These are phyloP conservation scores for Timema cristinae DNA, from an alignment of 2,888 invertebrate genomes.

Conservation along the genomic window DNA sequence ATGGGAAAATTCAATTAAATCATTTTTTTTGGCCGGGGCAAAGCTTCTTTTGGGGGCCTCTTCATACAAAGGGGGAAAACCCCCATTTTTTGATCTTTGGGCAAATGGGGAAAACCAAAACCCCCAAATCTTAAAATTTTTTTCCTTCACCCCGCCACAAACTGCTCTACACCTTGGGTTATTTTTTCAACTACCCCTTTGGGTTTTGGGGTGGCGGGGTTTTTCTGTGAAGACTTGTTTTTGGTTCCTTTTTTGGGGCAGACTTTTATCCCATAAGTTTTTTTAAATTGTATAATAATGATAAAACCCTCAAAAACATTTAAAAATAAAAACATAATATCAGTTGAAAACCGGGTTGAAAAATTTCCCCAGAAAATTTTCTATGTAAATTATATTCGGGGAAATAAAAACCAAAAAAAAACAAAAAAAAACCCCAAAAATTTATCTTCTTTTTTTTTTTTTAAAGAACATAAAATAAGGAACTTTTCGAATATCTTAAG, in stretches of 20 bases:
- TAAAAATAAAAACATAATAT: not conserved
- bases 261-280: not conserved
- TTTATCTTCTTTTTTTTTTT: not conserved
- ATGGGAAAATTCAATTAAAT: not conserved
- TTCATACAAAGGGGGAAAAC: not conserved
- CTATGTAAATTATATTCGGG: not conserved
- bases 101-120: not conserved
- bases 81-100: not conserved
- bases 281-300: not conserved
- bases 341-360: not conserved
- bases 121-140: not conserved
- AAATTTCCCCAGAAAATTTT: not conserved
- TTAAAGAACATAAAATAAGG: not conserved
- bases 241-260: not conserved
- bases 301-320: not conserved
- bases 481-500: not conserved
- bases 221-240: conserved; percentile 3
- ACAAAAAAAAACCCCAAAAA: not conserved
- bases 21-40: not conserved
- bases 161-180: not conserved
- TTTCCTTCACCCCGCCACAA: not conserved
- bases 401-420: not conserved
- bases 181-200: not conserved
- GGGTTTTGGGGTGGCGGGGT: not conserved
- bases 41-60: not conserved